Evolutionary conservation across 2,888 invertebrate genomes (phyloP), one percentile per base, ranked within the genome.

Genomic region (Sminthurinus aureus): DNA sequence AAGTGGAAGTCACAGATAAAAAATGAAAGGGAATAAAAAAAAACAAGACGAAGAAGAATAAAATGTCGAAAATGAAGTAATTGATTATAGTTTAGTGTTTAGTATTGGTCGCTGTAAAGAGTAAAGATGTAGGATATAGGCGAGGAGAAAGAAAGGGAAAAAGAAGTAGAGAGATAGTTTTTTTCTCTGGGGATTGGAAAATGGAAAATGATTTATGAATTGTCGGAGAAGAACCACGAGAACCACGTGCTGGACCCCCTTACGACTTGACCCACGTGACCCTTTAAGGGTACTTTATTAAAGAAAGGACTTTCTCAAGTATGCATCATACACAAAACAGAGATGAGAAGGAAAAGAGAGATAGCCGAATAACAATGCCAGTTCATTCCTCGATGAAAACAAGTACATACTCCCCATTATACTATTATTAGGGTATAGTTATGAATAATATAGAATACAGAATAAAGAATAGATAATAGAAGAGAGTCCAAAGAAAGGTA

Each of bases 231-330:
- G 79, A 83, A 58, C 15, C 15, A 58, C 13, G 26, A 38, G 71
- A 71, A 87, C 87, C 88, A 88, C 88, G 88, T 88, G 88, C 88
- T 88, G 82, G 83, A 86, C 88, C 87, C 86, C 88, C 88, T 84
- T 86, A 50, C 50, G 85, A 85, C 81, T 51, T 85, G 88, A 88
- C 88, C 88, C 87, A 81, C 66, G 80, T 87, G 87, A 87, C 88
- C 88, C 87, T 86, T 86, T 87, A 85, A 86, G 87, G 87, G 87
- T 86, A 87, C 86, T 88, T 87, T 85, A 87, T 86, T 87, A 87
- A 84, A 78, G 84, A 69, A 78, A 78, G 78, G 71, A 82, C 82
- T 82, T 82, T 82, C 76, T 82, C 26, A 24, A 24, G 24, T 78
- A 50, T 38, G 24, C 6, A 64, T 66, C 38, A 38, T 38, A 38